Evolutionary conservation across 2,888 invertebrate species (phyloP).

Genomic region (Miltochrista miniata): DNA sequence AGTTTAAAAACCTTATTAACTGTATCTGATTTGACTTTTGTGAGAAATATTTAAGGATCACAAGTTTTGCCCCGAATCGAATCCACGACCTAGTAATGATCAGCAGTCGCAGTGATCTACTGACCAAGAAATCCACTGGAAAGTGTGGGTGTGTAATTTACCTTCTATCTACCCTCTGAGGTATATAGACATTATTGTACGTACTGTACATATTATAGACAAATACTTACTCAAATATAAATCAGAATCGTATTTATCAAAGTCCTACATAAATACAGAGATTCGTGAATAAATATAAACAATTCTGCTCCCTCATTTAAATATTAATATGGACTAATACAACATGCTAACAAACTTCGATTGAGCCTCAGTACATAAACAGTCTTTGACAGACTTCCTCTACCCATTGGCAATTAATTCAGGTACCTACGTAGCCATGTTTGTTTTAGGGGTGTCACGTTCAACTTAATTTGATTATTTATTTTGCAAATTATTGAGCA

Average conservation of each 20-base stretch:
- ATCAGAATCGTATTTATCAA: not conserved
- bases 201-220: too few species aligned
- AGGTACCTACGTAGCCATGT: not conserved
- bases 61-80: too few species aligned
- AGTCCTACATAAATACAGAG: constrained; percentile 5
- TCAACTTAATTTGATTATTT: not conserved
- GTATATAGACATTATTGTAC: too few species aligned
- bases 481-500: not conserved
- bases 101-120: too few species aligned
- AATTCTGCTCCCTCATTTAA: constrained; percentile 4
- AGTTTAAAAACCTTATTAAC: too few species aligned
- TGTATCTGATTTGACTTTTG: too few species aligned
- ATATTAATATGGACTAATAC: constrained; percentile 5
- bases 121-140: too few species aligned
- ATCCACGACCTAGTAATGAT: too few species aligned
- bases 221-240: not conserved
- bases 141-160: too few species aligned
- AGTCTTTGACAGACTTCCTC: constrained; percentile 17
- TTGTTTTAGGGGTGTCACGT: constrained; percentile 6
- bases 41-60: too few species aligned
- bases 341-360: constrained; percentile 5
- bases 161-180: too few species aligned
- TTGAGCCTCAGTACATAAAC: constrained; percentile 3
- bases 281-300: constrained; percentile 6
- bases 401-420: constrained; percentile 19